These are phyloP conservation scores for Bombus ignitus DNA, from an alignment of 1,140 invertebrate genomes.

Conservation along the genomic window DNA sequence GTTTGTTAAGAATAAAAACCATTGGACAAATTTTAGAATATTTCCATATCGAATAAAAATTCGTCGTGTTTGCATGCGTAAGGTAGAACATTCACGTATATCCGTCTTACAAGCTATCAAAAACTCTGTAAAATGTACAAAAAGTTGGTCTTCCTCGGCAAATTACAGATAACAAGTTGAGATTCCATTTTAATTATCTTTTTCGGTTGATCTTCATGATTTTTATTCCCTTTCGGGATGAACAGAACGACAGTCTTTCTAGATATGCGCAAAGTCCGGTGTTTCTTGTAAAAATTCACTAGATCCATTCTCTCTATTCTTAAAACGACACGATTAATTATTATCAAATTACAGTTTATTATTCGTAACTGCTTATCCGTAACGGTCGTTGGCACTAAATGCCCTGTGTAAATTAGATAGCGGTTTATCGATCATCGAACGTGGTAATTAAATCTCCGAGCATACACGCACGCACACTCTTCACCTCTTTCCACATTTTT, in stretches of 20 bases:
- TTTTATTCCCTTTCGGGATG: neutral
- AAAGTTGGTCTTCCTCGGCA: neutral
- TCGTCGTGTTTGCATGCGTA: neutral
- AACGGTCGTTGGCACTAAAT: conserved; percentile 22
- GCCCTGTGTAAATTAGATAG: conserved; percentile 29
- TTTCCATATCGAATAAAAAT: neutral
- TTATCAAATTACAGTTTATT: conserved; percentile 9
- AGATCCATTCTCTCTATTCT: neutral
- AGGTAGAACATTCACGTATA: neutral
- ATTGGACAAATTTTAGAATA: neutral
- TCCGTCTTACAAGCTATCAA: neutral
- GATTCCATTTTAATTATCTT: no score
- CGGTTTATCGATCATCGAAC: conserved; percentile 12
- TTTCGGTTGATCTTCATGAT: neutral
- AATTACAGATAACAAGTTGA: conserved; percentile 1
- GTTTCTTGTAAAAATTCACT: conserved; percentile 16
- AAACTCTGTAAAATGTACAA: conserved; percentile 4
- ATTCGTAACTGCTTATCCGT: neutral
- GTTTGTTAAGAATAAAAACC: neutral
- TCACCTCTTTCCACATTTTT: neutral
- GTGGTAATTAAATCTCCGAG: conserved; percentile 6
- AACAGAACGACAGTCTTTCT: conserved; percentile 21
- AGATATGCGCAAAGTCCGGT: conserved; percentile 20
- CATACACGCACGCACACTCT: conserved; percentile 4
- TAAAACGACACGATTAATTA: neutral